phyloP scores from a whole-genome alignment of 2,888 invertebrate genomes.

The Drosophila antonietae region DNA sequence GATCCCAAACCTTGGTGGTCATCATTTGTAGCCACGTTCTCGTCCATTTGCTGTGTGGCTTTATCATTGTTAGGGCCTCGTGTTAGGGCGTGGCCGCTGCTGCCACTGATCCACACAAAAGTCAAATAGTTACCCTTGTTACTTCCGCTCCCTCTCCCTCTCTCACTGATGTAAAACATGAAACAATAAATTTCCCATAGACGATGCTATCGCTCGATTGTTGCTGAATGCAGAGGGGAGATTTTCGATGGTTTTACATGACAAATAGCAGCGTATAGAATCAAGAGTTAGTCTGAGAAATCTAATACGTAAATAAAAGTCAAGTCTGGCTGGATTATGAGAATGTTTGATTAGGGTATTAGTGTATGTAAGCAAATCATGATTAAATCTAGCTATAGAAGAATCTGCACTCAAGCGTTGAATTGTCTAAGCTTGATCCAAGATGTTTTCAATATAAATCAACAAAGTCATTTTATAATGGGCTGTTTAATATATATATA shows the following conservation, averaged over 20 bases:
- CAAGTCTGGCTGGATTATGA: not conserved
- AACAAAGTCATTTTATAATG: not conserved
- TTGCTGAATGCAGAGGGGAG: not conserved
- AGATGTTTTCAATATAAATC: not conserved
- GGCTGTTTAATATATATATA: too few relatives aligned
- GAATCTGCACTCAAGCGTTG: too few relatives aligned
- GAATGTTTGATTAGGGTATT: not conserved
- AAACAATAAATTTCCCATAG: conserved; percentile 60
- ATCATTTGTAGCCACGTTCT: conserved; percentile 68
- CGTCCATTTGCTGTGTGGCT: conserved; percentile 3
- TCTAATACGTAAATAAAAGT: conserved; percentile 5
- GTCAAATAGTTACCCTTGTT: conserved; percentile 67
- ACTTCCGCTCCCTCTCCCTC: conserved; percentile 38
- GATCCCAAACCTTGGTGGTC: conserved; percentile 46
- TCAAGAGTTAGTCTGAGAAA: conserved; percentile 1
- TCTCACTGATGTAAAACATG: conserved; percentile 49
- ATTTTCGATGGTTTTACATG: conserved; percentile 15
- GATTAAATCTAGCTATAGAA: not conserved
- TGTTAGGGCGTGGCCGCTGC: conserved; percentile 23
- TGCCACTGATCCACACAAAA: conserved; percentile 23
- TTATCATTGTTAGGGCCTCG: conserved; percentile 21
- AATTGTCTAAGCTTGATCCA: too few relatives aligned
- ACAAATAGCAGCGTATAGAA: conserved; percentile 33
- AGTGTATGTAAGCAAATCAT: not conserved
- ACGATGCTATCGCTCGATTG: conserved; percentile 46